Evolutionary conservation across 2,888 invertebrate genomes (phyloP).

Genomic region (Epicampocera succincta): DNA sequence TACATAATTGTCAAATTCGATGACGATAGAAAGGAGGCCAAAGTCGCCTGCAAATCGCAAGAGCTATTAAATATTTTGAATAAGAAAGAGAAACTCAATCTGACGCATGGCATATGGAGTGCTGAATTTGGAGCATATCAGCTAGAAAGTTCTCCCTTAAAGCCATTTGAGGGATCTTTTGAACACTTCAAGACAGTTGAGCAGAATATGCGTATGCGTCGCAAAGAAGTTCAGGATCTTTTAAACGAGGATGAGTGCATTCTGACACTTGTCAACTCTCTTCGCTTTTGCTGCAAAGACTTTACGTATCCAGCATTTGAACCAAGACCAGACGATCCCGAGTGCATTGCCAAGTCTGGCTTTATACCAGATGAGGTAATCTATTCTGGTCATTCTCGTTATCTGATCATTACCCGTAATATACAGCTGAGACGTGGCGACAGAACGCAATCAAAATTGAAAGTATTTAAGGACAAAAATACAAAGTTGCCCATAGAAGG

Average conservation of each 20-base stretch:
- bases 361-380: slow-evolving; percentile 98
- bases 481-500: slow-evolving; percentile 93
- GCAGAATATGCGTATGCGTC: slow-evolving; percentile 94
- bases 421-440: slow-evolving; percentile 95
- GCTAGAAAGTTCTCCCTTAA: slow-evolving; percentile 99
- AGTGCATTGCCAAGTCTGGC: slow-evolving; percentile 90
- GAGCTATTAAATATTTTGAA: slow-evolving; percentile 90
- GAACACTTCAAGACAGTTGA: slow-evolving; percentile 99
- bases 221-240: slow-evolving; percentile 91
- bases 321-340: slow-evolving; percentile 86
- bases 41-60: slow-evolving; percentile 91
- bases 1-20: slow-evolving; percentile 98
- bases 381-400: slow-evolving; percentile 96
- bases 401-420: slow-evolving; percentile 95
- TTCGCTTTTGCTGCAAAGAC: slow-evolving; percentile 93
- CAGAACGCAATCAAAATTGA: slow-evolving; percentile 98
- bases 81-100: slow-evolving; percentile 92
- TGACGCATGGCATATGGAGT: slow-evolving; percentile 87
- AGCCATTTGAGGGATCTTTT: slow-evolving; percentile 95
- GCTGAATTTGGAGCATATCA: slow-evolving; percentile 99
- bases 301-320: slow-evolving; percentile 90
- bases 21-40: slow-evolving; percentile 90
- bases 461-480: slow-evolving; percentile 94
- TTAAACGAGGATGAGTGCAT: slow-evolving; percentile 90
- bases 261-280: slow-evolving; percentile 96